Base-by-base conservation (phyloP, 2,888 invertebrate species). In the Spatulosminthurus flaviceps region DNA sequence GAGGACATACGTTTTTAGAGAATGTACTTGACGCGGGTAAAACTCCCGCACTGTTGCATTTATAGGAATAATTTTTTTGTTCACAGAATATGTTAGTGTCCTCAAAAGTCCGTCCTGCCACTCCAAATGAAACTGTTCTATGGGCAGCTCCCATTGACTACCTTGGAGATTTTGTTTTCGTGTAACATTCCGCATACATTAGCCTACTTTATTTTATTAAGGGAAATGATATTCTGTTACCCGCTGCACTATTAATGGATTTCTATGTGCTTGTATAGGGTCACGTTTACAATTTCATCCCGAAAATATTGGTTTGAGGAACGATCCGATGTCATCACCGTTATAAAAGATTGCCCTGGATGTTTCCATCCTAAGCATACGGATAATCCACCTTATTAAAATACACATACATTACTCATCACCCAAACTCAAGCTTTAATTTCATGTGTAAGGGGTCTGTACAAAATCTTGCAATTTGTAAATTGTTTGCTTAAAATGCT, bases 31-130 rank as follows among this genome's bases (percentile, higher is more conserved):
- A 34, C 34, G 9, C 34, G n/a, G n/a, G n/a, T n/a, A n/a, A n/a
- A n/a, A n/a, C n/a, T n/a, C n/a, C n/a, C n/a, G 34, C 34, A 34
- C 34, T 34, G 9, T 34, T 34, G 9, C 34, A 34, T 4, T 9
- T 34, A 34, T n/a, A n/a, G n/a, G n/a, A n/a, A 9, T 9, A 34
- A 34, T 34, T 34, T 34, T 34, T 51, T 51, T 51, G 1, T 76
- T 1, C n/a, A n/a, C 28, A 77, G 77, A 77, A 77, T 28, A 77
- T 77, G 77, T 21, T 77, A 4, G 77, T 77, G 26, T 69, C 67
- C 21, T 69, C 77, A 26, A 77, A 77, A 67, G 77, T 69, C 1
- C n/a, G 70, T 26, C 4, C 42, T 13, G n/a, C 4, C 19, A 77
- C 41, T n/a, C 51, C 77, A 21, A 77, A 77, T 29, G 77, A 77